Evolutionary conservation across 1,140 invertebrate genomes (phyloP).

Genomic region (Drusus annulatus): DNA sequence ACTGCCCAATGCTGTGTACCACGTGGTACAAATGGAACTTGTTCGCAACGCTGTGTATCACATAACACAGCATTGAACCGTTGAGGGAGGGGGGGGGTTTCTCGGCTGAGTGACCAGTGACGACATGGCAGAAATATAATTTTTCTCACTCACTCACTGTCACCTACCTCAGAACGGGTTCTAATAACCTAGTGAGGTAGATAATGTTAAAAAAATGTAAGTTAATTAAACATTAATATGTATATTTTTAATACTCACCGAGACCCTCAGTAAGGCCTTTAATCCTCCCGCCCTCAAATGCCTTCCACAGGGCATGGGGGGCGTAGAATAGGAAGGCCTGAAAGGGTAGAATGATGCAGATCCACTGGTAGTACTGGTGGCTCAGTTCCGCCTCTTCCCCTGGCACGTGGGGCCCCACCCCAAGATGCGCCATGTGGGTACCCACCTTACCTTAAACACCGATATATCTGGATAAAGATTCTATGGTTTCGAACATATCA

Average conservation of each 20-base stretch:
- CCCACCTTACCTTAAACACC: constrained; percentile 59
- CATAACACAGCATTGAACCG: too few relatives aligned
- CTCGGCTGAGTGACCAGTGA: too few relatives aligned
- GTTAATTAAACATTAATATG: too few relatives aligned
- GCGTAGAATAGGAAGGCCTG: constrained; percentile 84
- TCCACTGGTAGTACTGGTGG: constrained; percentile 93
- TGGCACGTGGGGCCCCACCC: constrained; percentile 62
- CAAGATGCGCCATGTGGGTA: constrained; percentile 63
- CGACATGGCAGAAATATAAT: too few relatives aligned
- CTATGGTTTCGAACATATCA: too few relatives aligned
- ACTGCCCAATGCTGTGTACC: too few relatives aligned
- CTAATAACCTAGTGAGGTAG: too few relatives aligned
- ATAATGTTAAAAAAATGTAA: neutral
- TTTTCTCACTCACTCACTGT: too few relatives aligned
- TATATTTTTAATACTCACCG: constrained; percentile 62
- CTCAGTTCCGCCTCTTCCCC: constrained; percentile 74
- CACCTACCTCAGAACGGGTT: too few relatives aligned
- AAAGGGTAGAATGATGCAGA: constrained; percentile 85
- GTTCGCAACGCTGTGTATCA: too few relatives aligned
- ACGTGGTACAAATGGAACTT: too few relatives aligned
- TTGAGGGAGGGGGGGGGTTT: too few relatives aligned
- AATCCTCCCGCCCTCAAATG: constrained; percentile 79
- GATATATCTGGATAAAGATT: neutral
- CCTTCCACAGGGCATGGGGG: constrained; percentile 84
- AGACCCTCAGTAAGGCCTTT: constrained; percentile 71